These are phyloP conservation scores for Nothobranchius furzeri DNA, from an alignment of 2,113 vertebrate genomes.

Conservation along the genomic window DNA sequence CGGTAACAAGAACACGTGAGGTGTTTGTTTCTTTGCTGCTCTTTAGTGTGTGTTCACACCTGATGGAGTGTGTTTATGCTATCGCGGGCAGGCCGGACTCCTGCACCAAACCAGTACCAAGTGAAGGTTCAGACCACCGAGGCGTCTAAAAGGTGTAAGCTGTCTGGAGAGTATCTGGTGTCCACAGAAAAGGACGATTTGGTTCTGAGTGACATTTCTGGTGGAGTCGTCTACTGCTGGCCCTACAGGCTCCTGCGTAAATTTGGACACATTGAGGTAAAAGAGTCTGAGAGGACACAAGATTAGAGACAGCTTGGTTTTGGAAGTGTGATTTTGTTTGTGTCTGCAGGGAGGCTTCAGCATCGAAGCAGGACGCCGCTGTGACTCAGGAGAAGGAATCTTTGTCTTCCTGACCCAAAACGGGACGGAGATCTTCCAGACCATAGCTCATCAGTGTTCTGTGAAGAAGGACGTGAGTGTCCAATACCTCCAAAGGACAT, in stretches of 20 bases:
- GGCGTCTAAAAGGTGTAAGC: constrained; percentile 77
- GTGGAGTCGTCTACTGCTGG: constrained; percentile 78
- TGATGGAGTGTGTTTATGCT: background rate
- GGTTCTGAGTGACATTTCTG: constrained; percentile 70
- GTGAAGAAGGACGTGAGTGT: constrained; percentile 11
- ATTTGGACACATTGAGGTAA: constrained; percentile 88
- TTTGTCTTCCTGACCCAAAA: constrained; percentile 83
- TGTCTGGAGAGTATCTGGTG: constrained; percentile 83
- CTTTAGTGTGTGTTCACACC: too few relatives aligned
- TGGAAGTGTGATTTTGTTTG: background rate
- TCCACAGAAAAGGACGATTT: constrained; percentile 72
- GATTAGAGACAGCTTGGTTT: background rate
- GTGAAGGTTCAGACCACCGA: constrained; percentile 82
- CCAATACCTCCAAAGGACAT: constrained; percentile 11
- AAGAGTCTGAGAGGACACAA: background rate
- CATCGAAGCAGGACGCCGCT: constrained; percentile 87
- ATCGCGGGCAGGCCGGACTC: constrained; percentile 12
- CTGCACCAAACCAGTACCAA: constrained; percentile 72
- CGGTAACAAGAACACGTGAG: too few relatives aligned
- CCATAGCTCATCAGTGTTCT: constrained; percentile 63
- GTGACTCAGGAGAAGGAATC: constrained; percentile 85
- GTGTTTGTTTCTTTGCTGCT: too few relatives aligned
- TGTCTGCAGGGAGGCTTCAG: constrained; percentile 78
- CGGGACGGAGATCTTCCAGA: constrained; percentile 74
- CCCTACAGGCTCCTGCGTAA: constrained; percentile 86